A percentile compares a stretch with the other conserved stretches of the same genome.
Evolutionary conservation across 2,888 invertebrate genomes (phyloP).

Genomic region (Falcaria lacertinaria): DNA sequence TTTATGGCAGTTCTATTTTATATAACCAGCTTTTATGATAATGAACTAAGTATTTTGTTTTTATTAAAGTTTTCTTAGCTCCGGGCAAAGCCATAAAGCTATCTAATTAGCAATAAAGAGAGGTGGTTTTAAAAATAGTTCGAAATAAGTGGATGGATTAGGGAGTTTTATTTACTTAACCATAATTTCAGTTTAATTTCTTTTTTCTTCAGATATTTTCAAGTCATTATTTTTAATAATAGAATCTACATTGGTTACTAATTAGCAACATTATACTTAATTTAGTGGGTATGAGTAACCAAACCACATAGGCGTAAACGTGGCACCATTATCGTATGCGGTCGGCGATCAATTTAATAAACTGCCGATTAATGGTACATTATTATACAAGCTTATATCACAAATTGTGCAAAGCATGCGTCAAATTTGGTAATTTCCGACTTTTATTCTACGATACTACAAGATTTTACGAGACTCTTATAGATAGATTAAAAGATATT

Average conservation of each 20-base stretch:
- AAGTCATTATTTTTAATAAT: no score
- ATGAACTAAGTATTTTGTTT: background rate
- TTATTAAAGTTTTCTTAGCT: background rate
- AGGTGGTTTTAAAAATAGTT: background rate
- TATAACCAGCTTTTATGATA: background rate
- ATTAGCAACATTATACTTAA: background rate
- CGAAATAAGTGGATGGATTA: no score
- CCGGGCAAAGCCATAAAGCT: background rate
- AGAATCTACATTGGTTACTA: no score
- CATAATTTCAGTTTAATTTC: no score
- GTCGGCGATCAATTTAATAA: background rate
- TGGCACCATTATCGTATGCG: background rate
- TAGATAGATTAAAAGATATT: no score
- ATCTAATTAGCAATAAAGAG: background rate
- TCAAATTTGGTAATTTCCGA: no score
- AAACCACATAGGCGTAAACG: background rate
- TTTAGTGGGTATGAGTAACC: background rate
- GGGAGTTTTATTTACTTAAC: no score
- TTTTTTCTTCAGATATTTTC: no score
- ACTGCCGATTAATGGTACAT: background rate
- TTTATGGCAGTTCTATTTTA: background rate
- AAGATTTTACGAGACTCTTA: no score
- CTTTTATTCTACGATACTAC: no score
- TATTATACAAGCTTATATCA: background rate
- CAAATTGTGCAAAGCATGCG: no score